These are phyloP conservation scores for Gallinago solitaria DNA, from an alignment of 2,797 vertebrate species.

Conservation along the genomic window DNA sequence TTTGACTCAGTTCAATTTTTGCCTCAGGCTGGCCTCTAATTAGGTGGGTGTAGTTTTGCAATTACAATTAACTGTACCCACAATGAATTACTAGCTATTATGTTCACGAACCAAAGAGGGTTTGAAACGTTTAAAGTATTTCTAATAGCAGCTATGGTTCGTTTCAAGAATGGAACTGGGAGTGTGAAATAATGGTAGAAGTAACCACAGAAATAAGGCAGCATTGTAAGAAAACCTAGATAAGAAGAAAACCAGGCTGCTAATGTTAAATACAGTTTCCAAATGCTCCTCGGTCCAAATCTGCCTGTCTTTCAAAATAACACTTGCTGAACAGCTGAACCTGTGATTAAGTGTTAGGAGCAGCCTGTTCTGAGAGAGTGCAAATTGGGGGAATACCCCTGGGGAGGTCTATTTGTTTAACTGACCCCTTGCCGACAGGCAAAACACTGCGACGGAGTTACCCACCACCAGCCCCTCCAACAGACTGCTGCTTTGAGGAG, in stretches of 20 bases:
- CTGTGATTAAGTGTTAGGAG: not conserved
- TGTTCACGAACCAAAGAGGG: not conserved
- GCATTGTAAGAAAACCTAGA: slow-evolving; percentile 14
- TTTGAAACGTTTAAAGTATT: slow-evolving; percentile 32
- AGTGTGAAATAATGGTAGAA: slow-evolving; percentile 37
- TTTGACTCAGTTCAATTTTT: slow-evolving; percentile 49
- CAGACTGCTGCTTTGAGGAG: not conserved
- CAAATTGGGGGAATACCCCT: not conserved
- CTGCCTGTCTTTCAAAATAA: not conserved
- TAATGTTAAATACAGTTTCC: not conserved
- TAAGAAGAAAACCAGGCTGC: not conserved
- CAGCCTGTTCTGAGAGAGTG: not conserved
- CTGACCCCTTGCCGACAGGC: not conserved
- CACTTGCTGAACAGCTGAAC: not conserved
- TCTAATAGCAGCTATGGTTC: slow-evolving; percentile 39
- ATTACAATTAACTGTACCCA: slow-evolving; percentile 36
- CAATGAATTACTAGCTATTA: slow-evolving; percentile 46
- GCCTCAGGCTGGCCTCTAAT: slow-evolving; percentile 40
- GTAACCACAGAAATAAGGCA: slow-evolving; percentile 30
- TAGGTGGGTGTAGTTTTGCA: slow-evolving; percentile 49
- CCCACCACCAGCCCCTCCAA: not conserved
- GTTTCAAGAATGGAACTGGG: slow-evolving; percentile 38
- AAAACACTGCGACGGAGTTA: not conserved
- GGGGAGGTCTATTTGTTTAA: not conserved
- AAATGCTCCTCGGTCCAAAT: not conserved